A percentile compares a stretch with the other conserved stretches of the same genome.
phyloP scores from a whole-genome alignment of 2,888 invertebrate genomes.

The Cataglyphis altisquamis region DNA sequence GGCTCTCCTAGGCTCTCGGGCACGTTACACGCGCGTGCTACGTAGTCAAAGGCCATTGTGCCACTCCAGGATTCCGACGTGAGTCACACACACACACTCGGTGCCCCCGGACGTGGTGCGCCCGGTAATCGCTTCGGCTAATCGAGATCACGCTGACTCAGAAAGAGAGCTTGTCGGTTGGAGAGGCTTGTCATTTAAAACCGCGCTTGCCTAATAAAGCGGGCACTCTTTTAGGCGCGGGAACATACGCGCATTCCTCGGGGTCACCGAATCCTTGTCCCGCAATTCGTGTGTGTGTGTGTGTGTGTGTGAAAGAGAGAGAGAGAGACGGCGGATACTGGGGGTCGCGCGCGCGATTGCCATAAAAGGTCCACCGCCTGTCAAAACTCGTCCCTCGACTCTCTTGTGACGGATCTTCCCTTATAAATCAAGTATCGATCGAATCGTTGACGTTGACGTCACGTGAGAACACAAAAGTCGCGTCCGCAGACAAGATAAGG shows the following conservation, averaged over 20 bases:
- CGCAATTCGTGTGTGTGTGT: not conserved
- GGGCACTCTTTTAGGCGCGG: slow-evolving; percentile 64
- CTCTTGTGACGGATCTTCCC: slow-evolving; percentile 30
- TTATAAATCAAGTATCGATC: slow-evolving; percentile 38
- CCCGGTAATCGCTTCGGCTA: slow-evolving; percentile 67
- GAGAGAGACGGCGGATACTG: not conserved
- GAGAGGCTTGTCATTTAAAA: slow-evolving; percentile 45
- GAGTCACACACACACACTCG: slow-evolving; percentile 65
- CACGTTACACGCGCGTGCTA: slow-evolving; percentile 46
- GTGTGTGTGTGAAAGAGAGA: no score
- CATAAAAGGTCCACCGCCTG: slow-evolving; percentile 59
- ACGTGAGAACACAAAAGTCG: slow-evolving; percentile 44
- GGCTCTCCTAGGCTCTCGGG: slow-evolving; percentile 15
- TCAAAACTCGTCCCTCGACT: slow-evolving; percentile 49
- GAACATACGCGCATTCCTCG: slow-evolving; percentile 38
- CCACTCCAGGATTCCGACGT: slow-evolving; percentile 75
- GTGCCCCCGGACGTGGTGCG: slow-evolving; percentile 63
- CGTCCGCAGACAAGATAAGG: slow-evolving; percentile 12
- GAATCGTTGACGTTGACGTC: slow-evolving; percentile 2
- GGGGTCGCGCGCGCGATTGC: slow-evolving; percentile 23
- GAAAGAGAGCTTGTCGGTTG: slow-evolving; percentile 50
- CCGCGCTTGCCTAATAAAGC: slow-evolving; percentile 73
- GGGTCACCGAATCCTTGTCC: slow-evolving; percentile 58
- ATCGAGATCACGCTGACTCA: slow-evolving; percentile 78
- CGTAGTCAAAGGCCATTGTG: slow-evolving; percentile 73